Conservation (phyloP, 2,888 invertebrate species). For the Diarsia dahlii region DNA sequence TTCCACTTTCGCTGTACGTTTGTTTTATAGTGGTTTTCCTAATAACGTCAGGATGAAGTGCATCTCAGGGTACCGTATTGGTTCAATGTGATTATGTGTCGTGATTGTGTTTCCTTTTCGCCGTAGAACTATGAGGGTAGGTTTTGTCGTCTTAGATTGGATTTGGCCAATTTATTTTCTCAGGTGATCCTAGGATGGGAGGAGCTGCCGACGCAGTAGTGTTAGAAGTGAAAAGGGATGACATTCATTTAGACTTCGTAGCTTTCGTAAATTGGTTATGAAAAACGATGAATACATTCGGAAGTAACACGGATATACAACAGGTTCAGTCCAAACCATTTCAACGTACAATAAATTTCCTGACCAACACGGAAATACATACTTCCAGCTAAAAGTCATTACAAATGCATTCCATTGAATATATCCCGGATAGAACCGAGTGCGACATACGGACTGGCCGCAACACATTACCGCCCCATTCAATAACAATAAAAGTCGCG, state of each 20-base stretch:
- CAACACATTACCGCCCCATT: conserved; percentile 59
- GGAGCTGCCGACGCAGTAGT: not conserved
- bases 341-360: conserved; percentile 16
- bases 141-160: conserved; percentile 31
- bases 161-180: conserved; percentile 44
- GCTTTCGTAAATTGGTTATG: not conserved
- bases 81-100: conserved; percentile 65
- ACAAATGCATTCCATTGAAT: conserved; percentile 46
- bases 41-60: conserved; percentile 63
- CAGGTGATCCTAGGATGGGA: too few species aligned
- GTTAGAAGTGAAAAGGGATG: not conserved
- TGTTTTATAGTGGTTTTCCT: conserved; percentile 58
- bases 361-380: conserved; percentile 23
- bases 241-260: not conserved
- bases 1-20: conserved; percentile 52
- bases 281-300: conserved; percentile 6
- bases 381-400: conserved; percentile 46
- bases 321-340: not conserved
- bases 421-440: conserved; percentile 43
- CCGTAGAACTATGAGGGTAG: conserved; percentile 28
- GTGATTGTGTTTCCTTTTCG: conserved; percentile 52
- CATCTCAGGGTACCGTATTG: conserved; percentile 62
- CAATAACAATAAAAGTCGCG: conserved; percentile 63
- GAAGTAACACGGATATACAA: not conserved
- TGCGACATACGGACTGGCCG: conserved; percentile 52